phyloP scores from a whole-genome alignment of 1,140 invertebrate genomes.

The Tenebrio molitor region DNA sequence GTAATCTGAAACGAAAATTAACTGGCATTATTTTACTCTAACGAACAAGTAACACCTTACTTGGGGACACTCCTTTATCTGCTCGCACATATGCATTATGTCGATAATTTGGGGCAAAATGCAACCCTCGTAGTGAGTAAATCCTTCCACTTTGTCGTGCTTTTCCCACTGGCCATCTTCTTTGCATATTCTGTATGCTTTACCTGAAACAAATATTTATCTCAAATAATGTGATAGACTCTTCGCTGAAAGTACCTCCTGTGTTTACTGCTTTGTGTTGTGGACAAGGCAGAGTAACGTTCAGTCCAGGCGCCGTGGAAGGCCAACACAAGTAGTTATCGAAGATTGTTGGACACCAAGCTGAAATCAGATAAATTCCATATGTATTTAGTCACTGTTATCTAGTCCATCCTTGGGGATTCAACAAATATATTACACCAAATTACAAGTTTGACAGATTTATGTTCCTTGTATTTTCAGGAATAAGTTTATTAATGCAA shows the following conservation, averaged over 20 bases:
- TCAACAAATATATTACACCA: too few relatives aligned
- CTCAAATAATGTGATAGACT: neutral
- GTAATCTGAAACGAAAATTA: slow-evolving; percentile 79
- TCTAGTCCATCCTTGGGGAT: neutral
- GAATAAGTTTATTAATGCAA: too few relatives aligned
- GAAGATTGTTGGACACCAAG: slow-evolving; percentile 55
- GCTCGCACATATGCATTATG: slow-evolving; percentile 70
- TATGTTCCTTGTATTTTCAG: too few relatives aligned
- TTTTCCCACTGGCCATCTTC: slow-evolving; percentile 78
- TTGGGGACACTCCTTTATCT: slow-evolving; percentile 71
- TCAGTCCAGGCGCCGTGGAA: slow-evolving; percentile 74
- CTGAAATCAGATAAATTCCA: slow-evolving; percentile 43
- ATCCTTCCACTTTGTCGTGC: slow-evolving; percentile 68
- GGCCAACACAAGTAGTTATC: slow-evolving; percentile 79
- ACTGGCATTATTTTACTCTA: slow-evolving; percentile 25
- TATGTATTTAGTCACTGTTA: neutral
- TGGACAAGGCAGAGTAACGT: slow-evolving; percentile 77
- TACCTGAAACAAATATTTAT: slow-evolving; percentile 35
- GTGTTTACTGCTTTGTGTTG: slow-evolving; percentile 77
- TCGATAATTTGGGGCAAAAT: slow-evolving; percentile 80
- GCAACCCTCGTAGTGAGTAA: slow-evolving; percentile 91
- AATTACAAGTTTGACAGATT: too few relatives aligned
- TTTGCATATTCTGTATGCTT: slow-evolving; percentile 80
- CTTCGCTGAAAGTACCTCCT: slow-evolving; percentile 70
- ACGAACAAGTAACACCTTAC: slow-evolving; percentile 56